Conservation (phyloP, 30 jellyfish, hydroid and myxozoan genomes). For the Calvadosia cruxmelitensis region DNA sequence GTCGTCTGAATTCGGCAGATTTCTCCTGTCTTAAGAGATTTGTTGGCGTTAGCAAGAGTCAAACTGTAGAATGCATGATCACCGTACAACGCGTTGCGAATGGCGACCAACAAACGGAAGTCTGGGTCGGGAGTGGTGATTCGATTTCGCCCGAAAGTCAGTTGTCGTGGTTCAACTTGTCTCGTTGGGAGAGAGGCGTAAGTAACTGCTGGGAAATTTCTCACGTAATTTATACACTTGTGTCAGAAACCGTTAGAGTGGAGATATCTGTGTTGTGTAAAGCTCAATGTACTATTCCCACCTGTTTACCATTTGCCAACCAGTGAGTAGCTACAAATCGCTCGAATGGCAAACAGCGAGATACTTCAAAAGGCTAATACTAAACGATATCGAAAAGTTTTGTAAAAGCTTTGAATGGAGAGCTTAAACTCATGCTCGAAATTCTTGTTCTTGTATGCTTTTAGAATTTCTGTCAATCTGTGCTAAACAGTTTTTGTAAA, state of each 20-base stretch:
- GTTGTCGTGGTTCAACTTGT: slow-evolving; percentile 62
- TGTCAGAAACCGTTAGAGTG: neutral
- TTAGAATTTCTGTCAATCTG: too few species aligned
- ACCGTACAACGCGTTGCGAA: neutral
- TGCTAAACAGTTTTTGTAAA: too few species aligned
- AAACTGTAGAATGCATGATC: slow-evolving; percentile 71
- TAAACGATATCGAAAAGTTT: too few species aligned
- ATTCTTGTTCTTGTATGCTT: too few species aligned
- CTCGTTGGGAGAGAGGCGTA: slow-evolving; percentile 29
- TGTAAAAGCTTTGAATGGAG: too few species aligned
- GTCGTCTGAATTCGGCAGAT: slow-evolving; percentile 54
- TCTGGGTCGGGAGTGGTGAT: slow-evolving; percentile 89
- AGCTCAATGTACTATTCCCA: neutral
- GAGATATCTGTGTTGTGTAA: neutral
- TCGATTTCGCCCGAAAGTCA: slow-evolving; percentile 44
- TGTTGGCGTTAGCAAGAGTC: slow-evolving; percentile 63
- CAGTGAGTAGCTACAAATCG: too few species aligned
- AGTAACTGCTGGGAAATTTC: neutral
- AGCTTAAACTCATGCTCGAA: too few species aligned
- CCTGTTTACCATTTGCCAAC: too few species aligned
- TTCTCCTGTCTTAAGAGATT: slow-evolving; percentile 53
- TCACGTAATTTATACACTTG: too few species aligned
- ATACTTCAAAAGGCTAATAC: too few species aligned
- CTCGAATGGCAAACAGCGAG: too few species aligned
- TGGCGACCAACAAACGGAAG: slow-evolving; percentile 31